Base-by-base conservation (phyloP, 37 sponge, comb jelly and placozoan genomes). In the Hormiphora californensis region DNA sequence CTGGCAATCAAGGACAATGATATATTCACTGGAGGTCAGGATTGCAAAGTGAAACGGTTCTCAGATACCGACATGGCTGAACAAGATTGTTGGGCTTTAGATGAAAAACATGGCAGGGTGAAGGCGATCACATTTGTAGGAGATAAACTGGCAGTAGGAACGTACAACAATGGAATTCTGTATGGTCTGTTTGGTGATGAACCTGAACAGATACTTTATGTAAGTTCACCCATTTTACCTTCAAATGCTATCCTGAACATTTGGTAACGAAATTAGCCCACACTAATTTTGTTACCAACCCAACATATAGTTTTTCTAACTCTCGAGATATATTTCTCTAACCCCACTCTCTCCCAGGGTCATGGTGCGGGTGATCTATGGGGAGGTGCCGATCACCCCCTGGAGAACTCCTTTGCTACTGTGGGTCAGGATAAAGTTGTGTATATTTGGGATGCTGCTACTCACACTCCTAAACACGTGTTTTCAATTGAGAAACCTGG, bases 281-380 rank as follows among this genome's bases (percentile, higher is more conserved):
- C n/a, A n/a, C n/a, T n/a, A n/a, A n/a, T 12, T 46, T 8, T 46
- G 12, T 46, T 46, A 46, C 51, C 51, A 46, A 46, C 12, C 12
- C 51, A 46, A 17, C 11, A 8, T 46, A 46, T 15, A 46, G 8
- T 46, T 12, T 15, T 15, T 8, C 51, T 46, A 17, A 46, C 11
- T 8, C 12, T 46, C 51, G 12, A 12, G 8, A 8, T 46, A 46
- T 46, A 46, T 15, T 46, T 15, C 51, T 46, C 51, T 12, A 46
- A 8, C 12, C 8, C 51, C 8, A 12, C 12, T 46, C 51, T 46
- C 51, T 65, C 67, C 1, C 87, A 87, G 88, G 88, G 88, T 25
- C 88, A 87, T 27, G 38, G 69, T 9, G 88, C 67, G 15, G 67
- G 54, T 37, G 88, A 87, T n/a, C 49, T 87, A 1, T 87, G 88